Evolutionary conservation across 2,797 vertebrate genomes (phyloP), one percentile per base, ranked within the genome.

Genomic region (Hippoglossus hippoglossus): DNA sequence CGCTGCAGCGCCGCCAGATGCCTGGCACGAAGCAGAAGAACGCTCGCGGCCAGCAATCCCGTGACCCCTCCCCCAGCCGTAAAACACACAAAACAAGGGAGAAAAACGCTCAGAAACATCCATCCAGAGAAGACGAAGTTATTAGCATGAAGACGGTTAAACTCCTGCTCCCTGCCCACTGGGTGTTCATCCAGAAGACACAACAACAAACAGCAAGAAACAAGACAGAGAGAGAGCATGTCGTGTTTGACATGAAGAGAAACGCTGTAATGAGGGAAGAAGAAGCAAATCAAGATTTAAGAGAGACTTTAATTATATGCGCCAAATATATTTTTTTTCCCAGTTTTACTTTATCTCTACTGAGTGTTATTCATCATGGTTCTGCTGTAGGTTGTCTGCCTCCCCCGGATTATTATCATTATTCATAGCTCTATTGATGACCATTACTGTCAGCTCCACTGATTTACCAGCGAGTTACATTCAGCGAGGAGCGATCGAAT

Each of bases 351-450:
- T 67, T 6, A 53, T 67, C 61, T 80, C 46, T 22, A 5, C 65
- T 16, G 44, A 47, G 58, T 36, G 57, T 19, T 4, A 81, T 88
- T 65, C 34, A 64, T 87, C 61, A 77, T 25, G 55, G 41, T 63
- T 18, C 52, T 64, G 63, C 73, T 70, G 50, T 41, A 64, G 66
- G 78, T 63, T 70, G 69, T 74, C 65, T 51, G 41, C 62, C 67
- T 81, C 69, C 34, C 58, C 63, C 34, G 50, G 70, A 80, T 80
- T 78, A 81, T 90, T 81, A 89, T 79, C 82, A 83, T 82, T 78
- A 77, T 85, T 90, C 71, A 90, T 66, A n/a, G 47, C 57, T 34
- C 78, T 70, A 81, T 79, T 80, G 82, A 90, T 82, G 76, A 82
- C 66, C 77, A 60, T 47, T 72, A 58, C 77, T 77, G 80, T 82